Percentiles rank a stretch among this genome's conserved stretches.
Conservation (phyloP, 2,888 invertebrate species). For the Spodoptera picta region DNA sequence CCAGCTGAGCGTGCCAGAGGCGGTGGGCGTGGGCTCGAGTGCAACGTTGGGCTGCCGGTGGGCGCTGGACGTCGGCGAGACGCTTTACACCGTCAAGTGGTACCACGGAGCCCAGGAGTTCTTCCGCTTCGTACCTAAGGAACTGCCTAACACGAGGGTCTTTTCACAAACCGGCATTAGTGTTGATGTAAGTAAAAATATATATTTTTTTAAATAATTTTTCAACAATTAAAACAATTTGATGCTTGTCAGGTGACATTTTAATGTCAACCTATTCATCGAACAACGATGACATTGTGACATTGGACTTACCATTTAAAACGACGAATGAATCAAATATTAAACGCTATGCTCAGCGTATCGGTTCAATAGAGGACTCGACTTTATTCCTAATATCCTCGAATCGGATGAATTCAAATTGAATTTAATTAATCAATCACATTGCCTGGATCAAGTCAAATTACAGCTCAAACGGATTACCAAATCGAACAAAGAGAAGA, state of each 20-base stretch:
- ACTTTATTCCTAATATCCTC: slow-evolving; percentile 30
- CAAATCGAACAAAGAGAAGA: slow-evolving; percentile 45
- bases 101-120: slow-evolving; percentile 93
- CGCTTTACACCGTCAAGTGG: slow-evolving; percentile 94
- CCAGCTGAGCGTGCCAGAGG: slow-evolving; percentile 91
- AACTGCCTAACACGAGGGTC: slow-evolving; percentile 92
- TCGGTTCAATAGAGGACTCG: slow-evolving; percentile 10
- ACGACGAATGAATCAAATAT: slow-evolving; percentile 18
- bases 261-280: too few relatives aligned
- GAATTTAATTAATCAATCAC: slow-evolving; percentile 55
- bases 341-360: slow-evolving; percentile 8
- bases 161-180: slow-evolving; percentile 91
- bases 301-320: neutral
- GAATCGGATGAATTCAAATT: slow-evolving; percentile 40
- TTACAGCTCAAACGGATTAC: slow-evolving; percentile 51
- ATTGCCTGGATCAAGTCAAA: slow-evolving; percentile 52
- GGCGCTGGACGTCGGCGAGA: slow-evolving; percentile 91
- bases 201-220: too few relatives aligned
- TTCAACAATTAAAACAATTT: neutral
- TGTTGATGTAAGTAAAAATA: slow-evolving; percentile 91
- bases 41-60: slow-evolving; percentile 92
- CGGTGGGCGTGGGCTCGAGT: slow-evolving; percentile 91
- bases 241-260: neutral
- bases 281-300: too few relatives aligned
- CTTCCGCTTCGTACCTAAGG: slow-evolving; percentile 94